Percentiles rank a stretch among this genome's conserved stretches.
Evolutionary conservation across 2,888 invertebrate genomes (phyloP).

Genomic region (Epistrophe grossulariae): DNA sequence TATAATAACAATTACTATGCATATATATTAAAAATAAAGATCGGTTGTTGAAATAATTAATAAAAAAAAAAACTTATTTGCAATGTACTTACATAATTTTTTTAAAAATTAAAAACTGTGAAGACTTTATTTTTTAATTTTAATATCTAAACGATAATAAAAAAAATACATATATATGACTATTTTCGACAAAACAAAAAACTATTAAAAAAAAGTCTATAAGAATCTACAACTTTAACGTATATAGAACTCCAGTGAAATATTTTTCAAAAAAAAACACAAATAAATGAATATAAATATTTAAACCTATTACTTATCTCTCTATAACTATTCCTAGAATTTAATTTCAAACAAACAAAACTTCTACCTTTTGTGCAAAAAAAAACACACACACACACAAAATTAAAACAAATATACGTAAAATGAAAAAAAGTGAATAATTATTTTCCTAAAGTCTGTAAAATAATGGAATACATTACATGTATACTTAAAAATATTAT

Average conservation of each 20-base stretch:
- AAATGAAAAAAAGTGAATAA: conserved; percentile 67
- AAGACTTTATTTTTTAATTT: conserved; percentile 47
- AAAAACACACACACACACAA: conserved; percentile 22
- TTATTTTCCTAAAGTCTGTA: conserved; percentile 76
- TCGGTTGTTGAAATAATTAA: conserved; percentile 66
- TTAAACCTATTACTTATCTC: conserved; percentile 73
- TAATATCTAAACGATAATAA: conserved; percentile 45
- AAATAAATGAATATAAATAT: conserved; percentile 56
- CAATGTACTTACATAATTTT: conserved; percentile 70
- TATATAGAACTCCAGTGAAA: conserved; percentile 68
- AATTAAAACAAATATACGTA: conserved; percentile 75
- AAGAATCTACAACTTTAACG: conserved; percentile 57
- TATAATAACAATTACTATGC: conserved; percentile 69
- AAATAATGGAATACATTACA: conserved; percentile 78
- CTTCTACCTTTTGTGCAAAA: conserved; percentile 74
- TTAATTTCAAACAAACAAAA: conserved; percentile 73
- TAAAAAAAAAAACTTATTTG: conserved; percentile 61
- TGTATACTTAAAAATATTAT: conserved; percentile 77
- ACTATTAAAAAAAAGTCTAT: conserved; percentile 43
- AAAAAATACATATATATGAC: conserved; percentile 4
- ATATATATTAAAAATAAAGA: conserved; percentile 72
- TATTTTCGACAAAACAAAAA: conserved; percentile 59
- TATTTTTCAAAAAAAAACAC: conserved; percentile 64
- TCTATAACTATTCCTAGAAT: conserved; percentile 76
- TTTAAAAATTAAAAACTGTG: conserved; percentile 68